phyloP scores from a whole-genome alignment of 2,888 invertebrate species.

The Tipula helvola region DNA sequence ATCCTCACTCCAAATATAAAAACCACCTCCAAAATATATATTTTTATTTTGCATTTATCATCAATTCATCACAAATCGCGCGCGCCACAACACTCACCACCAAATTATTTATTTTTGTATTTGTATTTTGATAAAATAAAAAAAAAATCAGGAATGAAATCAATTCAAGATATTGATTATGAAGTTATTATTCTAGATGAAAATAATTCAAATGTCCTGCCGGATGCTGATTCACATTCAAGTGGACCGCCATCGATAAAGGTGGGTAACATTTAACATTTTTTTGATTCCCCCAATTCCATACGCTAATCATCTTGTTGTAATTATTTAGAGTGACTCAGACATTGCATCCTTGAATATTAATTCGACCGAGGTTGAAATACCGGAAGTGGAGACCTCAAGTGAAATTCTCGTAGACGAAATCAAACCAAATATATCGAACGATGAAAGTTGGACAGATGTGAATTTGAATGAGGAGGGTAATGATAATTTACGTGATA shows the following conservation, averaged over 20 bases:
- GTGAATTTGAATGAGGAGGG: constrained; percentile 82
- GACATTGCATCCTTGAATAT: constrained; percentile 61
- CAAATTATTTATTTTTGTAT: background rate
- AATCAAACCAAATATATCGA: constrained; percentile 53
- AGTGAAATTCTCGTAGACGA: constrained; percentile 58
- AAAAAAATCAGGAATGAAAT: constrained; percentile 28
- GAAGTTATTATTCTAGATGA: constrained; percentile 85
- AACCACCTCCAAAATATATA: background rate
- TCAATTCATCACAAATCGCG: background rate
- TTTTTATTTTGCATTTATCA: background rate
- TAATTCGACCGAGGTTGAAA: constrained; percentile 59
- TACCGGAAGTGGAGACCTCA: constrained; percentile 55
- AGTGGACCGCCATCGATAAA: constrained; percentile 70
- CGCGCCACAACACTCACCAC: background rate
- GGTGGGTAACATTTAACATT: constrained; percentile 39
- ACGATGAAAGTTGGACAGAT: constrained; percentile 87
- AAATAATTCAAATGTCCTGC: constrained; percentile 68
- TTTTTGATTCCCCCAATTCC: background rate
- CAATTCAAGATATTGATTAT: constrained; percentile 66
- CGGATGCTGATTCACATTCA: constrained; percentile 65
- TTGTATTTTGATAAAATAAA: background rate
- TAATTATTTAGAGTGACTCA: constrained; percentile 64
- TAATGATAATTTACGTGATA: constrained; percentile 37
- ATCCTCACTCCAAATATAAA: background rate
- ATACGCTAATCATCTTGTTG: background rate